Base-by-base conservation (phyloP, 2,797 vertebrate species). In the Gymnothorax reevesii region DNA sequence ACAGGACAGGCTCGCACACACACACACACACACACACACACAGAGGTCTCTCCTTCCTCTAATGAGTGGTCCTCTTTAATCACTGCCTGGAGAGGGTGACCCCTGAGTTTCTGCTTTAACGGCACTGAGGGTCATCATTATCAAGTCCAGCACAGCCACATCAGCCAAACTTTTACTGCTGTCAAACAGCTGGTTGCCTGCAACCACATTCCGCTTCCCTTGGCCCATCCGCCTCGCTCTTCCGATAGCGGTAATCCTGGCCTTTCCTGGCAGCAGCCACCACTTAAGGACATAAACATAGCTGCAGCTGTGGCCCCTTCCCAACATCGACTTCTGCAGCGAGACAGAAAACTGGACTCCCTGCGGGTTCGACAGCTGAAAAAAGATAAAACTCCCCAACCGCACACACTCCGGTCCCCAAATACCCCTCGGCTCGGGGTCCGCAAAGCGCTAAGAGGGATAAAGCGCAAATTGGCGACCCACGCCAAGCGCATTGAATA, bases 81-180 rank as follows among this genome's bases (percentile, higher is more conserved):
- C 93, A 93, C 33, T 93, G 93, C 92, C 91, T 92, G 91, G 86
- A 85, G 87, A 92, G 87, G 91, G 90, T 87, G 84, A 91, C 92
- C 94, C 90, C 90, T 92, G 91, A 89, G 92, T 92, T 91, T 89
- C 90, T 88, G 88, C 71, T 88, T 90, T 94, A 93, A 93, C 92
- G 90, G 92, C 89, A 93, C 90, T 90, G 92, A 94, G 90, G 93
- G 93, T 93, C 91, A 88, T 94, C 92, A 95, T 94, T 94, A 95
- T 93, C 88, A 92, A 92, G 92, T 89, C 89, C 89, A 89, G 88
- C 89, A 88, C 90, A 90, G 90, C 91, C 89, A 90, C 93, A 93
- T 93, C 88, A 89, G 87, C 87, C 89, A 93, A 83, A 92, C 89
- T 89, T 94, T 95, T 93, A 94, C 73, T 57, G 87, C 89, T 89